A percentile compares a stretch with the other conserved stretches of the same genome.
Evolutionary conservation across 1,140 invertebrate species (phyloP).

Genomic region (Cotesia typhae): DNA sequence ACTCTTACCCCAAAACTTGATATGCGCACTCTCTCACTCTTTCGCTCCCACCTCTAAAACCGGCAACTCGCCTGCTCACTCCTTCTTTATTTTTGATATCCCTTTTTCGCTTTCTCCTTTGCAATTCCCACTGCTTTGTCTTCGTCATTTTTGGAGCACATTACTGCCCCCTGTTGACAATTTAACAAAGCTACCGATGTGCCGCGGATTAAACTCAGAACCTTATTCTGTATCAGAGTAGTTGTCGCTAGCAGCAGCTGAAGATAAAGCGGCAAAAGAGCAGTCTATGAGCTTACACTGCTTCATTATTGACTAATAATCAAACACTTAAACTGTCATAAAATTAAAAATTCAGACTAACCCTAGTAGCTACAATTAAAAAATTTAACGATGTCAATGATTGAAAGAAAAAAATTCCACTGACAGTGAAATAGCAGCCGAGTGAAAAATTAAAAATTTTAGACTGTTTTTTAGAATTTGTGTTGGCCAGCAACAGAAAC

Average conservation of each 20-base stretch:
- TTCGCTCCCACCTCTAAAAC: conserved; percentile 18
- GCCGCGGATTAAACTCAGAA: conserved; percentile 63
- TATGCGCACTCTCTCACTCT: conserved; percentile 21
- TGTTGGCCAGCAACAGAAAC: conserved; percentile 5
- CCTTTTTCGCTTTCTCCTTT: conserved; percentile 32
- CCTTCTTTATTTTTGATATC: conserved; percentile 39
- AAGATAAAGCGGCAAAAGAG: too few relatives aligned
- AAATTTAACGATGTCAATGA: neutral
- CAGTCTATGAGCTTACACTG: too few relatives aligned
- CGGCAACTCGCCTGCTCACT: conserved; percentile 40
- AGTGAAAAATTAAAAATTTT: conserved; percentile 4
- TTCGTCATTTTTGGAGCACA: conserved; percentile 21
- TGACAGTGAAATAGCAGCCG: neutral
- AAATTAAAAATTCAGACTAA: too few relatives aligned
- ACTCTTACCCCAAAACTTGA: conserved; percentile 32
- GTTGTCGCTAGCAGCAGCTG: neutral
- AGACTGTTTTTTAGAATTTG: neutral
- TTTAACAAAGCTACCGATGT: conserved; percentile 58
- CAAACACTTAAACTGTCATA: too few relatives aligned
- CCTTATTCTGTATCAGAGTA: conserved; percentile 2
- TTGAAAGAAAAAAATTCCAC: neutral
- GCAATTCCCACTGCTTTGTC: conserved; percentile 42
- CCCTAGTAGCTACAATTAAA: neutral
- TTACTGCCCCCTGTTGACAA: conserved; percentile 58
- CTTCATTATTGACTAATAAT: too few relatives aligned